Evolutionary conservation across 2,888 invertebrate genomes (phyloP).

Genomic region (Leptinotarsa rubiginosa): DNA sequence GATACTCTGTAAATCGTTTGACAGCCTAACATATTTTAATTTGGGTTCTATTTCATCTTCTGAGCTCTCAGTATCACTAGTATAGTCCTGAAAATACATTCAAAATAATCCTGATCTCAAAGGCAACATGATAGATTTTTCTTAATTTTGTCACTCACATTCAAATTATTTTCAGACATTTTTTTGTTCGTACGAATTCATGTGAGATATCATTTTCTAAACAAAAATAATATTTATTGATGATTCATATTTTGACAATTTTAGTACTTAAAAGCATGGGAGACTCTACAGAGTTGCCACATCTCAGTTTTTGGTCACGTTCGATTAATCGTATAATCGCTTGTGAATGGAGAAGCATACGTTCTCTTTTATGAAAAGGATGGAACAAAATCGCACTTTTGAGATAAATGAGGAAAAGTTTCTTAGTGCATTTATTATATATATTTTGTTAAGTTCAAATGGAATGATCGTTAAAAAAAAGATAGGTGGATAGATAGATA

Average conservation of each 20-base stretch:
- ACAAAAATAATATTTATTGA: slow-evolving; percentile 37
- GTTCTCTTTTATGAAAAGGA: too few relatives aligned
- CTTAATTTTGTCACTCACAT: slow-evolving; percentile 34
- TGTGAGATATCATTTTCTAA: slow-evolving; percentile 47
- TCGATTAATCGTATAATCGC: too few relatives aligned
- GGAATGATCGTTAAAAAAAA: too few relatives aligned
- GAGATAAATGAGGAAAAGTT: too few relatives aligned
- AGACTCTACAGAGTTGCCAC: too few relatives aligned
- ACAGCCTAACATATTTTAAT: slow-evolving; percentile 90
- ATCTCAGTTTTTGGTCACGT: too few relatives aligned
- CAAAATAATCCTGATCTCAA: background rate
- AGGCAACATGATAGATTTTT: background rate
- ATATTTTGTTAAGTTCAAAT: too few relatives aligned
- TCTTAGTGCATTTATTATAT: too few relatives aligned
- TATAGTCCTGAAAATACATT: slow-evolving; percentile 54
- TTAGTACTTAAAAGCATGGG: background rate
- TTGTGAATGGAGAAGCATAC: too few relatives aligned
- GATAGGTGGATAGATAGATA: too few relatives aligned
- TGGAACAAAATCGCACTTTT: too few relatives aligned
- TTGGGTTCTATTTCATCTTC: slow-evolving; percentile 83
- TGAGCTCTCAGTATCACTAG: slow-evolving; percentile 61
- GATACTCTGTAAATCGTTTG: slow-evolving; percentile 87
- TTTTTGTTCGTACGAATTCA: slow-evolving; percentile 31
- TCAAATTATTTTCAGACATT: slow-evolving; percentile 50
- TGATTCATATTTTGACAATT: slow-evolving; percentile 35